Evolutionary conservation across 2,797 vertebrate genomes (phyloP).

Genomic region (Crax fasciolata): DNA sequence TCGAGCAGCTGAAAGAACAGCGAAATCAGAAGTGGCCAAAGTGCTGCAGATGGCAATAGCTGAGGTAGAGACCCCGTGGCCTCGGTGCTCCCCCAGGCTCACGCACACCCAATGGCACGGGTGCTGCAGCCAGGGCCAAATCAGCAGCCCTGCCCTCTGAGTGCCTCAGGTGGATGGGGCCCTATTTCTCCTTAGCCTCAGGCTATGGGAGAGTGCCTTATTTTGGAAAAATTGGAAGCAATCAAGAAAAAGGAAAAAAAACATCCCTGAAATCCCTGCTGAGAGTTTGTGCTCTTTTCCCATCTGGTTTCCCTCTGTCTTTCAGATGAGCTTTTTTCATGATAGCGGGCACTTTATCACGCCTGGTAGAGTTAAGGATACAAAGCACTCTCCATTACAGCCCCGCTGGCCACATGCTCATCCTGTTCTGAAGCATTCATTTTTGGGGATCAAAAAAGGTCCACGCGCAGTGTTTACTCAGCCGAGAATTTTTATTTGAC

Average conservation of each 20-base stretch:
- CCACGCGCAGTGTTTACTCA: slow-evolving; percentile 22
- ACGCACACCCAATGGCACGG: fast-evolving
- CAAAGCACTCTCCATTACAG: slow-evolving; percentile 39
- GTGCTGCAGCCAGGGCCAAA: background rate
- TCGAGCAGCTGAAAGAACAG: slow-evolving; percentile 39
- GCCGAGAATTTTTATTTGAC: slow-evolving; percentile 68
- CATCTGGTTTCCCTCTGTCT: slow-evolving; percentile 74
- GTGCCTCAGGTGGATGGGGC: background rate
- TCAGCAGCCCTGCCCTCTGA: background rate
- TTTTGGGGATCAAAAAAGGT: slow-evolving; percentile 72
- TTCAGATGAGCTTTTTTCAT: slow-evolving; percentile 29
- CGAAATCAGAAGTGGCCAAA: slow-evolving; percentile 33
- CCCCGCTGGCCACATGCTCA: slow-evolving; percentile 45
- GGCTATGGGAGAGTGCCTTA: background rate
- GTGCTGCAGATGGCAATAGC: slow-evolving; percentile 51
- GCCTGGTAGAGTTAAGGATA: slow-evolving; percentile 53
- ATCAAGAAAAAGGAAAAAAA: background rate
- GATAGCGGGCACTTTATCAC: slow-evolving; percentile 41
- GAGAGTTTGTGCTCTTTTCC: slow-evolving; percentile 35
- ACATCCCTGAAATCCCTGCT: background rate
- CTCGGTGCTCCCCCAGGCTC: background rate
- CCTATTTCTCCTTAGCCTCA: background rate
- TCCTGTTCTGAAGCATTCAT: slow-evolving; percentile 63
- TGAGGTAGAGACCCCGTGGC: slow-evolving; percentile 38
- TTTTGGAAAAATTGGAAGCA: slow-evolving; percentile 14